A percentile compares a stretch with the other conserved stretches of the same genome.
Evolutionary conservation across 2,888 invertebrate species (phyloP).

Genomic region (Notodonta ziczac): DNA sequence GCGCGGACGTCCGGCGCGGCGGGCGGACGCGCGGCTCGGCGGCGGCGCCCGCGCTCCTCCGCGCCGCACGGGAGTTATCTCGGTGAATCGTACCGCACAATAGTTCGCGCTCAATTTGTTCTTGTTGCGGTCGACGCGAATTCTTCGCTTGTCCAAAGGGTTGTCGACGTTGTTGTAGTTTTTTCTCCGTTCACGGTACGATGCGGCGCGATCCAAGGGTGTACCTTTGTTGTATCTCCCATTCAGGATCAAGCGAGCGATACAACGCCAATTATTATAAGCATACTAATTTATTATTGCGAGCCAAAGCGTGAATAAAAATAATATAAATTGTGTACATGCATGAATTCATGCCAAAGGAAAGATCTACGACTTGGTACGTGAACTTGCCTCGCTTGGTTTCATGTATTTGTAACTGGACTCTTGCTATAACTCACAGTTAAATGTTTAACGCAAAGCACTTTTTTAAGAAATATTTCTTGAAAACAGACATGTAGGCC

Average conservation of each 20-base stretch:
- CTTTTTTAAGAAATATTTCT: too few species aligned
- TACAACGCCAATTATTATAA: slow-evolving; percentile 54
- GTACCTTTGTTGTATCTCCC: slow-evolving; percentile 61
- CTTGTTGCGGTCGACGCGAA: slow-evolving; percentile 81
- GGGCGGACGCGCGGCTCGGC: slow-evolving; percentile 55
- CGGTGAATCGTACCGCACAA: slow-evolving; percentile 81
- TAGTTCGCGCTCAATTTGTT: slow-evolving; percentile 83
- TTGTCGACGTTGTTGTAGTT: slow-evolving; percentile 68
- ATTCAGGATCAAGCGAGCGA: slow-evolving; percentile 55
- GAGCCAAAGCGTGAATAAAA: slow-evolving; percentile 33
- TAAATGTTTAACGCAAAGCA: too few species aligned
- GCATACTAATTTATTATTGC: slow-evolving; percentile 52
- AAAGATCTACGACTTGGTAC: slow-evolving; percentile 10
- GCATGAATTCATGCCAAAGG: not conserved
- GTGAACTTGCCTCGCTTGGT: not conserved
- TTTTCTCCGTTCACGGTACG: slow-evolving; percentile 64
- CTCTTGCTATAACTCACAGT: too few species aligned
- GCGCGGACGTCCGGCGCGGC: slow-evolving; percentile 65
- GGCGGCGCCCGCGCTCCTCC: slow-evolving; percentile 67
- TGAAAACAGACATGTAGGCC: not conserved
- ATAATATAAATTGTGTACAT: slow-evolving; percentile 12
- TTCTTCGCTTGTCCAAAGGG: slow-evolving; percentile 79
- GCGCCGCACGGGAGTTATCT: slow-evolving; percentile 78
- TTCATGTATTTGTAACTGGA: not conserved
- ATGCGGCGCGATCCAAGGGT: slow-evolving; percentile 58